phyloP scores from a whole-genome alignment of 2,888 invertebrate species.

The Conistra vaccinii region DNA sequence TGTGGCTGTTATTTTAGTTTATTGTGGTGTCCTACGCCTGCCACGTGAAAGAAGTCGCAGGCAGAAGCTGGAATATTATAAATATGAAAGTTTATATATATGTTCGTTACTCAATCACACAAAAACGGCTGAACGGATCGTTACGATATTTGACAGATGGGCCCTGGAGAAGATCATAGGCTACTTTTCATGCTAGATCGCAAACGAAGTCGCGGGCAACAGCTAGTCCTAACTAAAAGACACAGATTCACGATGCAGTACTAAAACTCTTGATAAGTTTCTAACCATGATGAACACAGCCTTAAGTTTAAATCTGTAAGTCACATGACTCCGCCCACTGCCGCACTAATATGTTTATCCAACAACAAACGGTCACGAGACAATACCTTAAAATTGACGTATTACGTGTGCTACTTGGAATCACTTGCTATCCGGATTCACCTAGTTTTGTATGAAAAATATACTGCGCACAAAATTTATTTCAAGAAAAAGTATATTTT shows the following conservation, averaged over 20 bases:
- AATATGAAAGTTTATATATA: neutral
- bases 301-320: conserved; percentile 69
- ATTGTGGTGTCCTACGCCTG: too few relatives aligned
- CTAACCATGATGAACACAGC: conserved; percentile 45
- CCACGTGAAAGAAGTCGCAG: too few relatives aligned
- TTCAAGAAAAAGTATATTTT: neutral
- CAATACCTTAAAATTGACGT: conserved; percentile 53
- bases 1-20: too few relatives aligned
- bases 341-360: conserved; percentile 82
- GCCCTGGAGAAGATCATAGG: fast-evolving
- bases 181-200: neutral
- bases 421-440: conserved; percentile 30
- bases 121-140: neutral
- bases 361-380: conserved; percentile 74
- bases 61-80: neutral
- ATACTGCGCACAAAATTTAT: neutral
- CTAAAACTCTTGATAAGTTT: neutral
- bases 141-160: neutral
- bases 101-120: neutral
- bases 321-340: conserved; percentile 76
- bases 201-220: neutral
- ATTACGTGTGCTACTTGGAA: conserved; percentile 59
- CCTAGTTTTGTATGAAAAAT: neutral
- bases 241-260: neutral
- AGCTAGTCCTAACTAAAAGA: neutral